phyloP scores from a whole-genome alignment of 2,113 vertebrate genomes.

The Chaetops frenatus region DNA sequence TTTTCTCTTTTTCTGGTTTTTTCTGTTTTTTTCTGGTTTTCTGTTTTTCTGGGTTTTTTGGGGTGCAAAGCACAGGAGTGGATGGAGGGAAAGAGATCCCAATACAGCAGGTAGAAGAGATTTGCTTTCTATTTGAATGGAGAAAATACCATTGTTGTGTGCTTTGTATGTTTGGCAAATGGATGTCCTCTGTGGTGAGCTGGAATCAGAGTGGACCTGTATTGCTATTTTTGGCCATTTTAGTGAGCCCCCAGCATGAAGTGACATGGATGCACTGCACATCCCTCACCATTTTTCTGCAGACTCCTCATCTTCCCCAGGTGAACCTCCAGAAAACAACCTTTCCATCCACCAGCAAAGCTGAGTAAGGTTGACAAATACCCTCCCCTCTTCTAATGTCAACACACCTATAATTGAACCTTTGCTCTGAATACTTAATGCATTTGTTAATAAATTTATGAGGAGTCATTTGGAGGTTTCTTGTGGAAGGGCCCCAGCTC shows the following conservation, averaged over 20 bases:
- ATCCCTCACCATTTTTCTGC: not conserved
- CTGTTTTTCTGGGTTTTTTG: too few species aligned
- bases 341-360: not conserved
- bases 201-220: not conserved
- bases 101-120: not conserved
- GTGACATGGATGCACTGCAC: not conserved
- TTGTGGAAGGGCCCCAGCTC: not conserved
- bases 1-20: too few species aligned
- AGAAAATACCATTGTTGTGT: not conserved
- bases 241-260: not conserved
- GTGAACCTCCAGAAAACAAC: not conserved
- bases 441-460: slow-evolving; percentile 38
- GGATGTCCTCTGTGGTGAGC: not conserved
- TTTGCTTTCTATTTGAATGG: not conserved
- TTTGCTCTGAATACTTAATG: slow-evolving; percentile 19
- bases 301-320: not conserved
- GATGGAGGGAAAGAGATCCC: not conserved
- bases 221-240: not conserved
- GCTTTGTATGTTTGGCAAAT: not conserved
- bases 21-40: too few species aligned
- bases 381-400: not conserved
- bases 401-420: not conserved
- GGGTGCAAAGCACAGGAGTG: not conserved
- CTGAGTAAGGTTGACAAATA: not conserved
- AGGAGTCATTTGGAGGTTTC: not conserved